Evolutionary conservation across 2,797 vertebrate genomes (phyloP), one percentile per base, ranked within the genome.

Genomic region (Glossophaga mutica): DNA sequence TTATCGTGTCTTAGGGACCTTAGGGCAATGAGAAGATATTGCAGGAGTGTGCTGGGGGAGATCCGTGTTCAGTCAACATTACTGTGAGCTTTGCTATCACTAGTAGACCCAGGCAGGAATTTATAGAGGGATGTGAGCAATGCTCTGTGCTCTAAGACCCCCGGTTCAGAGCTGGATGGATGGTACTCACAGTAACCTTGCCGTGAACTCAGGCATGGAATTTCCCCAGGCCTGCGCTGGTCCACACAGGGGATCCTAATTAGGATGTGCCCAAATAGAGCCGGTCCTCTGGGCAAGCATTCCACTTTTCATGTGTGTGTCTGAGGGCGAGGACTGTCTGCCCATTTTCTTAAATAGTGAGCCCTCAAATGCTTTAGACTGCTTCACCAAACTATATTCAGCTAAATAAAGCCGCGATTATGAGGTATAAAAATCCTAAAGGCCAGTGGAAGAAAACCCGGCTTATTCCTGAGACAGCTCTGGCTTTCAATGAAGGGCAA

Each of bases 361-460:
- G n/a, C 70, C 85, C 95, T 95, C 74, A 44, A 74, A 52, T 12
- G 68, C 52, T 79, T 73, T 16, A 9, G 44, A 74, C 29, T 0
- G 62, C 91, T 18, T 34, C 2, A 8, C 87, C 91, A 50, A 78
- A n/a, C 91, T 46, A 55, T 32, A 39, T 68, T 76, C 6, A 0
- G 91, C 89, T 57, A 32, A 87, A 94, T 85, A 95, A 97, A 95
- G 89, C 96, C 16, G 0, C 29, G 55, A 94, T 96, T 97, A 91
- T 95, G 93, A 93, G 84, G 93, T 82, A 37, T 82, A 16, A 70
- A 90, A 59, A 24, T 52, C 86, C 76, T 48, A 50, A 42, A 91
- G 94, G 87, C 91, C 84, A 83, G 50, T 89, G 97, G 93, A 95
- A 97, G 96, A 95, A 96, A 88, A 88, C 86, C 65, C 9, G 34